Base-by-base conservation (phyloP, 2,113 vertebrate species). In the Paracanthobrama guichenoti region DNA sequence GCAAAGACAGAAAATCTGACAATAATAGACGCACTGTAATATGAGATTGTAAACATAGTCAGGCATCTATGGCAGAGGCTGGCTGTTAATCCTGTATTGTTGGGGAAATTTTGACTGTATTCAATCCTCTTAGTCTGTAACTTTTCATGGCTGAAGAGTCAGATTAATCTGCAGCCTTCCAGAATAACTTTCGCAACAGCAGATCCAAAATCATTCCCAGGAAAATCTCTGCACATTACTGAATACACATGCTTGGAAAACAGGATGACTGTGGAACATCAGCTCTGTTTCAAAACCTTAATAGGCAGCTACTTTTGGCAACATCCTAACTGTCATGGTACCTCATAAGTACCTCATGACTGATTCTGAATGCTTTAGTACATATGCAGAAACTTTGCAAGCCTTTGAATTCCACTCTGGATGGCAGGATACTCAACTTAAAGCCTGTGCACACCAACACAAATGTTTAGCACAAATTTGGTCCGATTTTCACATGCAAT, bases 121-220 rank as follows among this genome's bases (percentile, higher is more conserved):
- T 85, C 83, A 86, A 86, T 87, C 81, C 84, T 88, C 85, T 87
- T 79, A 88, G 86, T 89, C 77, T 88, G 87, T 89, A 92, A 78
- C 82, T 85, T 90, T 87, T 42, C 82, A 79, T 71, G 76, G 87
- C 35, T 31, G 82, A 28, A 82, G 77, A 28, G 53, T 87, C 44
- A 60, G 26, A 71, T 10, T 66, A 76, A 76, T 77, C 86, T 62
- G 50, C 46, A 78, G 35, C 18, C 74, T 73, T 84, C 67, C 66
- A 50, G 46, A 55, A 76, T 48, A 81, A 85, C 35, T 39, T 78
- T 35, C 5, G 8, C 42, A 46, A 80, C 39, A 39, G 39, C 31
- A 14, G 18, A n/a, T 60, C 76, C 53, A 42, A 39, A 60, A 59
- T 59, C 31, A 76, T 60, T 59, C 31, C 55, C 13, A 14, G 9